Percentiles rank a stretch among this genome's conserved stretches.
phyloP scores from a whole-genome alignment of 2,888 invertebrate species.

The Amiota communis region DNA sequence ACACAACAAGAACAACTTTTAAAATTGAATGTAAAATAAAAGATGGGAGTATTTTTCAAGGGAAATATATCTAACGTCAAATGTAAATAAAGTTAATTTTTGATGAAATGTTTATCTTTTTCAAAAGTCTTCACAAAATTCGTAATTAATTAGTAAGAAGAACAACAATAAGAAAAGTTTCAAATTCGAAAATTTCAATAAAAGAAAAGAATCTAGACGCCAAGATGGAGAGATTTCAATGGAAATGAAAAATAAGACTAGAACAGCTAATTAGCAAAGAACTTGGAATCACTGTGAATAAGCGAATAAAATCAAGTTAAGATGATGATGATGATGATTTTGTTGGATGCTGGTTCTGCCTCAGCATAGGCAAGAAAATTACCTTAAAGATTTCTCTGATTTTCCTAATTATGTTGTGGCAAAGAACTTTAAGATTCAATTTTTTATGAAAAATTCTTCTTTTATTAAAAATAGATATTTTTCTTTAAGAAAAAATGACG shows the following conservation, averaged over 20 bases:
- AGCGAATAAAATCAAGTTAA: not conserved
- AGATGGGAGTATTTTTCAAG: slow-evolving; percentile 16
- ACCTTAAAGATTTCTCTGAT: too few relatives aligned
- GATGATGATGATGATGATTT: not conserved
- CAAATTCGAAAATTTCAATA: slow-evolving; percentile 12
- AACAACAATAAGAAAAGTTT: slow-evolving; percentile 37
- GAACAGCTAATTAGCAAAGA: slow-evolving; percentile 54
- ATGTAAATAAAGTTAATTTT: slow-evolving; percentile 49
- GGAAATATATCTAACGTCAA: not conserved
- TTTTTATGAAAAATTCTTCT: not conserved
- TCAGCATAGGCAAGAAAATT: too few relatives aligned
- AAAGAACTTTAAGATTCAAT: not conserved
- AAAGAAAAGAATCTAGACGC: not conserved
- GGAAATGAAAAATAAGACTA: slow-evolving; percentile 43
- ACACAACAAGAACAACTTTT: too few relatives aligned
- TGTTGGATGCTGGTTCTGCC: not conserved
- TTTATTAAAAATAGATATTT: not conserved
- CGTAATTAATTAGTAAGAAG: slow-evolving; percentile 59
- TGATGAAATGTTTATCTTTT: slow-evolving; percentile 62
- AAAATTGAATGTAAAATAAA: too few relatives aligned
- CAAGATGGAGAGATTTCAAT: slow-evolving; percentile 24
- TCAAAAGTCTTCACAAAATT: slow-evolving; percentile 57
- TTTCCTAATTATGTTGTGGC: too few relatives aligned
- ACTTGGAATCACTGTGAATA: slow-evolving; percentile 44
- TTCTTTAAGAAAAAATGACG: too few relatives aligned